Evolutionary conservation across 2,888 invertebrate species (phyloP), one percentile per base, ranked within the genome.

Genomic region (Mechanitis mazaeus): DNA sequence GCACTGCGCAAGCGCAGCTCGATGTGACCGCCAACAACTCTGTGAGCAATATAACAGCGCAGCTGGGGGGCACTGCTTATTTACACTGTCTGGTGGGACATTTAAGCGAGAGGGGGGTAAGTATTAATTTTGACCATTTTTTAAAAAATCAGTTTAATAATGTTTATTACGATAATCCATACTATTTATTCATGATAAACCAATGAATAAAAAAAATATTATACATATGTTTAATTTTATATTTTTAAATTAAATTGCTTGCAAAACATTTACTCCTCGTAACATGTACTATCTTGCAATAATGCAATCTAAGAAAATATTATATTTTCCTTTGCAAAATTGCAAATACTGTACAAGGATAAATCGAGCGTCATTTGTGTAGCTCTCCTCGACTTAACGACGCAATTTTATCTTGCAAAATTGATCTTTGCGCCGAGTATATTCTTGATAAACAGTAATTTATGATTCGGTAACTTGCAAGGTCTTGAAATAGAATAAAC

Each of bases 41-140:
- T 1, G 93, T 94, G 63, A 94, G 94, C 74, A 95, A 95, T 79
- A 92, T 95, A 64, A 95, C 95, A 1, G 95, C 95, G 6, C 95
- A 95, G 78, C 89, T 95, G 55, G 95, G 95, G 1, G 94, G 95
- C 54, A 95, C 95, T 0, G 95, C 95, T 9, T 95, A 94, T 81
- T 90, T 96, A 46, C 95, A 95, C 81, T 96, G 96, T 80, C 92
- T 94, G 66, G 95, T 95, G 63, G 93, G 94, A 56, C 94, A 93
- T 80, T 89, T 95, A 70, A 94, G 93, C 64, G 95, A 95, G 76
- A 89, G 95, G 85, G 94, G 94, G 73, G 94, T 94, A 80, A 87
- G 91, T 77, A 50, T 47, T 45, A n/a, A 55, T 42, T 31, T 31
- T 50, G 9, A 31, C 7, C n/a, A 2, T 35, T 5, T 2, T 5